Evolutionary conservation across 2,113 vertebrate species (phyloP), one percentile per base, ranked within the genome.

Genomic region (Halcyon senegalensis): DNA sequence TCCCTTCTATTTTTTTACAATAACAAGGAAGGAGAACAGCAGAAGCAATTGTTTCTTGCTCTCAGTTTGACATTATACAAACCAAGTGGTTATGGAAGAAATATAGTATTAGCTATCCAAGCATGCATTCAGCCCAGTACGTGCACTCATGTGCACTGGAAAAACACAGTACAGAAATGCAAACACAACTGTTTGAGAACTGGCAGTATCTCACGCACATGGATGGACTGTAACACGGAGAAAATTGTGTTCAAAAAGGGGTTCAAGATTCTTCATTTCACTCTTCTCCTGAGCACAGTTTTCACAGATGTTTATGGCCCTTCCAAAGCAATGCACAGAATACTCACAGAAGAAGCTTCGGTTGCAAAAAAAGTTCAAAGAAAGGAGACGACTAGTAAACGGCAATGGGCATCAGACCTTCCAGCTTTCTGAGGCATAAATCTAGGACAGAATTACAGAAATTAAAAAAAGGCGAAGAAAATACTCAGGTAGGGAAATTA

Each of bases 81-180:
- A 85, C 51, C 63, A 93, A 93, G 30, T n/a, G 31, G 64, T 89
- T 95, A 62, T 60, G 53, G 82, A 95, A 93, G 69, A 93, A 95
- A 90, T 74, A 79, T 4, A 50, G 23, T 55, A 53, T 84, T 97
- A 73, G 33, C 37, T 74, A 68, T 30, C 44, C 79, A 95, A 92
- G 82, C 55, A 78, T 53, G 9, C 8, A 83, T 41, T 66, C 67
- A 86, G 35, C 41, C 50, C 50, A 72, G 55, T 21, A 68, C 73
- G 84, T 85, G 70, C 63, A 82, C 31, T 95, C 24, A 35, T 58
- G 9, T 83, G 73, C n/a, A 58, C 21, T 90, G n/a, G 84, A 44
- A 66, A 83, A 89, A 89, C 33, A 81, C 44, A 90, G 74, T 14
- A 35, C n/a, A 74, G 31, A 94, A 96, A 90, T 66, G 56, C 16